Evolutionary conservation across 2,888 invertebrate species (phyloP), one percentile per base, ranked within the genome.

Genomic region (Hoplodrina blanda): DNA sequence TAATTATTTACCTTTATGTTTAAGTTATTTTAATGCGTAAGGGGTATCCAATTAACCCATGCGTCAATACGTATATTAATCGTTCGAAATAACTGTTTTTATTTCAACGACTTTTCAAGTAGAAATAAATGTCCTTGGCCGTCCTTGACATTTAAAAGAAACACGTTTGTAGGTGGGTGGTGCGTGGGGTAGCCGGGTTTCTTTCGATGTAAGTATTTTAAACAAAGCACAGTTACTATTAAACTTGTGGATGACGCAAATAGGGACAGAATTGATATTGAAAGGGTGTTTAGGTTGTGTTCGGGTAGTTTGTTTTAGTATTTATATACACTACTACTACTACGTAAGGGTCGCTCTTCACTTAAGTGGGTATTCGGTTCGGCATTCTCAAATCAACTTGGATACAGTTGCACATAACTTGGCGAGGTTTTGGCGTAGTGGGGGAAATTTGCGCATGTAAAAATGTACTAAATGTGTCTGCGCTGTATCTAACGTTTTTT

Each of bases 71-170:
- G 2, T n/a, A 65, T 25, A 30, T 20, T 46, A 10, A 17, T 17
- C 6, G 33, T 15, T 50, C 33, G 46, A 46, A 44, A 46, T 55
- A 60, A 44, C 13, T 20, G 46, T 46, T 46, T 46, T 20, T 52
- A 41, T 25, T 25, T 17, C 19, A 37, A 59, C 64, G 11, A 41
- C 13, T 54, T 46, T 33, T n/a, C 8, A 5, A 44, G 53, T 33
- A 15, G 8, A 54, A 75, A 49, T 33, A 75, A 75, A 59, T 49
- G 17, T 75, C 57, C 61, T 67, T 67, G 56, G 19, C 49, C 53
- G 57, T 44, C 73, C 69, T 59, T 74, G 73, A 56, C 75, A 59
- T 74, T 75, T 62, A 10, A 62, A 62, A 68, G 68, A 59, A 74
- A 75, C 75, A 20, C 41, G 73, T 62, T 73, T 57, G 54, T 20